Evolutionary conservation across 2,888 invertebrate genomes (phyloP).

Genomic region (Drosophila neotestacea): DNA sequence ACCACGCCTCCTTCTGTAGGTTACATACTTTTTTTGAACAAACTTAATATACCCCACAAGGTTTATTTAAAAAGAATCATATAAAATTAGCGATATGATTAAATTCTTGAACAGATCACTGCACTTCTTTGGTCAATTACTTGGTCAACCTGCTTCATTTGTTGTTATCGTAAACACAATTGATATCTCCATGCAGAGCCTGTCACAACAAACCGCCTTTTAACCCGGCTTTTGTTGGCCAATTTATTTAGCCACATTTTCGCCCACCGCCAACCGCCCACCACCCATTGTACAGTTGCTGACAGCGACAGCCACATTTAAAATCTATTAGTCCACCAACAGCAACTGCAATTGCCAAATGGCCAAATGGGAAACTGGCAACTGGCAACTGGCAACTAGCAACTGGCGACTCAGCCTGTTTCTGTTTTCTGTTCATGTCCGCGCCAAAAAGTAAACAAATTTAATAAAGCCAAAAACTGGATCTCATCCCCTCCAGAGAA

Average conservation of each 20-base stretch:
- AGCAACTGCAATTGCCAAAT: slow-evolving; percentile 30
- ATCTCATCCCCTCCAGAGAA: slow-evolving; percentile 2
- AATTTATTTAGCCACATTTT: slow-evolving; percentile 64
- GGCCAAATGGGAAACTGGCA: slow-evolving; percentile 21
- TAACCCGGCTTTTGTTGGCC: slow-evolving; percentile 51
- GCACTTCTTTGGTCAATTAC: slow-evolving; percentile 4
- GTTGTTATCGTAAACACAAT: slow-evolving; percentile 23
- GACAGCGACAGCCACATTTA: slow-evolving; percentile 76
- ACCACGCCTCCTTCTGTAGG: too few species aligned
- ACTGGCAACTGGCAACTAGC: slow-evolving; percentile 23
- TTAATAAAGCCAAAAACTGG: slow-evolving; percentile 59
- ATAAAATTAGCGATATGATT: too few species aligned
- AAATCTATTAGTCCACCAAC: slow-evolving; percentile 71
- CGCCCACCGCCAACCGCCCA: slow-evolving; percentile 24
- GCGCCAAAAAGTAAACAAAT: slow-evolving; percentile 57
- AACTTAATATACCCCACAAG: too few species aligned
- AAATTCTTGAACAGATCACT: slow-evolving; percentile 4
- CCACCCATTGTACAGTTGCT: slow-evolving; percentile 46
- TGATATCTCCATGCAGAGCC: slow-evolving; percentile 55
- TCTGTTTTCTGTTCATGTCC: slow-evolving; percentile 44
- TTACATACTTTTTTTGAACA: too few species aligned
- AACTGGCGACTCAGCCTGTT: slow-evolving; percentile 29
- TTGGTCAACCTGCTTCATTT: slow-evolving; percentile 11
- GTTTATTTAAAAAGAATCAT: too few species aligned
- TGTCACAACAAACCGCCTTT: slow-evolving; percentile 67